These are phyloP conservation scores for Tenthredo mesomela DNA, from an alignment of 2,888 invertebrate species.

Conservation along the genomic window DNA sequence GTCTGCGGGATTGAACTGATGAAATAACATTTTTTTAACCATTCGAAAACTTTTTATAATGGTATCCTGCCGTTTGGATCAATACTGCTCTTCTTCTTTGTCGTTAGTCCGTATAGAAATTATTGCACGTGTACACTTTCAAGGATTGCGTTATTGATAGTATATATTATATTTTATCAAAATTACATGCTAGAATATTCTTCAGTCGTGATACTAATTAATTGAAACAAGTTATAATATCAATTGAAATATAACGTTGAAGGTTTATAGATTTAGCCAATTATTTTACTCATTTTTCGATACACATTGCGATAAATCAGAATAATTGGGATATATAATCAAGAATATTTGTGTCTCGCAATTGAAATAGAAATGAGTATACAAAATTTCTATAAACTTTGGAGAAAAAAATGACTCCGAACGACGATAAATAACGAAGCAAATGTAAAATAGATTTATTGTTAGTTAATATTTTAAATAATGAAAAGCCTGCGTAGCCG, in stretches of 20 bases:
- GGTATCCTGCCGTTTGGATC: too few relatives aligned
- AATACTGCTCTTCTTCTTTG: too few relatives aligned
- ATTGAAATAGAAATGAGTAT: not conserved
- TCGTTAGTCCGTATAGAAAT: too few relatives aligned
- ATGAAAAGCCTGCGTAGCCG: not conserved
- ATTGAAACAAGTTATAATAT: not conserved
- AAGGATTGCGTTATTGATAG: not conserved
- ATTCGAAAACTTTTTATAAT: too few relatives aligned
- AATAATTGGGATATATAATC: not conserved
- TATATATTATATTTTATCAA: not conserved
- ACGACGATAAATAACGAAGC: not conserved
- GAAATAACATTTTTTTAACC: too few relatives aligned
- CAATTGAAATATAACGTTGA: not conserved
- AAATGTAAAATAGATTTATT: not conserved
- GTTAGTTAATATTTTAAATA: not conserved
- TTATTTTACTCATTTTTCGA: not conserved
- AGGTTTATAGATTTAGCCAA: not conserved
- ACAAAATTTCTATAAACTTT: not conserved
- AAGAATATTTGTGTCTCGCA: not conserved
- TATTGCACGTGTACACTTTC: not conserved
- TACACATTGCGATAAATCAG: not conserved
- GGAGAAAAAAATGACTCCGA: not conserved
- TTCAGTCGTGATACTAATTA: not conserved
- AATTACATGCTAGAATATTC: not conserved
- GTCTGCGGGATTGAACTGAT: too few relatives aligned